Evolutionary conservation across 2,113 vertebrate species (phyloP), one percentile per base, ranked within the genome.

Genomic region (Sorex araneus): DNA sequence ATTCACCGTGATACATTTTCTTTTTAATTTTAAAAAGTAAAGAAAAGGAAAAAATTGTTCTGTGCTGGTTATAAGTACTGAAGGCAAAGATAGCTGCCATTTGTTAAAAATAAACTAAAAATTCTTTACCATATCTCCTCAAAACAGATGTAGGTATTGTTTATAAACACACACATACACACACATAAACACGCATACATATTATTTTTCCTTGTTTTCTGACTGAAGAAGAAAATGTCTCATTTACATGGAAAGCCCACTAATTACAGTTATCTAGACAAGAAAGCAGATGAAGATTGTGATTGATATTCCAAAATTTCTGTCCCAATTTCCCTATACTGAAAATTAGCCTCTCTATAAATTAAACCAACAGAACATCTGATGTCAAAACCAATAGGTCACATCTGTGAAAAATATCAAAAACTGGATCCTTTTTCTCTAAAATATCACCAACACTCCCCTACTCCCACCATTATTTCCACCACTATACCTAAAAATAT

Each of bases 351-450:
- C 83, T 87, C 94, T 92, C 73, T 30, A 21, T 97, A 97, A 97
- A 97, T 97, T 97, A 97, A 97, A 94, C 79, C 10, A 54, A 96
- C 96, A 95, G 83, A 96, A 96, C 84, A 95, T 78, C 93, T 94
- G 89, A 97, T 94, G 86, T 93, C 84, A 94, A 97, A 97, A 87
- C 84, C 95, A 93, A 88, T 96, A 84, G 75, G 66, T 87, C 96
- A 97, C 96, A 97, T 97, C 96, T 97, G 96, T 94, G 95, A 96
- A 97, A 97, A 0, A 0, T 82, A 97, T 97, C 85, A 91, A 93
- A 93, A 97, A 94, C 86, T 89, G 54, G 84, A 95, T 96, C 86
- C 47, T 73, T 96, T 97, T 96, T 94, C 85, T 95, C 47, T 50
- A 71, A 78, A 94, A 95, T 94, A 89, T 32, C 6, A 83, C 84